Base-by-base conservation (phyloP, 2,113 vertebrate genomes). In the Epinephelus lanceolatus region DNA sequence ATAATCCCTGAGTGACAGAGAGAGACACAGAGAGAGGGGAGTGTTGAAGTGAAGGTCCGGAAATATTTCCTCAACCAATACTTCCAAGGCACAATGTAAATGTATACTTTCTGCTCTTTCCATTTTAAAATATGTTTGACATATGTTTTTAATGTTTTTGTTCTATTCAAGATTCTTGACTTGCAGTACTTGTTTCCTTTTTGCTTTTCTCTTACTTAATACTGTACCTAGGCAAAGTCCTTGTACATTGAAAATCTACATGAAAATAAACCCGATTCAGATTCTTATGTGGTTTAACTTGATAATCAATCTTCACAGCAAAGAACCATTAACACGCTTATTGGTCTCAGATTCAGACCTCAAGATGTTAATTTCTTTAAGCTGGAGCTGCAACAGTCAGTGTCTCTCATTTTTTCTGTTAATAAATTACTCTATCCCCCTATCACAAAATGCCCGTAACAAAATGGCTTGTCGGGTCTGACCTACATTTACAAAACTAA, bases 1-100 rank as follows among this genome's bases (percentile, higher is more conserved):
- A 99, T 99, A 90, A 99, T 99, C 62, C 98, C 98, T 99, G 86
- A 23, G 40, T 25, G 47, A 18, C 18, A 11, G 5, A 6, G 8
- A 30, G 21, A 63, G 49, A 59, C 18, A 23, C 10, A 19, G 6
- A 19, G 27, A 9, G 4, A 21, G 47, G 42, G 25, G 4, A 42
- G 2, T 30, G n/a, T 14, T 33, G 12, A 2, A 3, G 14, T 19
- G 10, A 6, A 10, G 45, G 6, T 19, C 51, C 4, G 19, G 61
- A 19, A n/a, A n/a, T 5, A 63, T 14, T 63, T 52, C 10, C 18
- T 69, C 49, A 52, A 69, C 5, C 27, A 33, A 33, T 33, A 69
- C 18, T 19, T 30, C 9, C 52, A 23, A 17, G 40, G n/a, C 14
- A n/a, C 23, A 2, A 66, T 37, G 49, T 69, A 13, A 15, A n/a